Evolutionary conservation across 2,888 invertebrate genomes (phyloP).

Genomic region (Pristionchus exspectatus): DNA sequence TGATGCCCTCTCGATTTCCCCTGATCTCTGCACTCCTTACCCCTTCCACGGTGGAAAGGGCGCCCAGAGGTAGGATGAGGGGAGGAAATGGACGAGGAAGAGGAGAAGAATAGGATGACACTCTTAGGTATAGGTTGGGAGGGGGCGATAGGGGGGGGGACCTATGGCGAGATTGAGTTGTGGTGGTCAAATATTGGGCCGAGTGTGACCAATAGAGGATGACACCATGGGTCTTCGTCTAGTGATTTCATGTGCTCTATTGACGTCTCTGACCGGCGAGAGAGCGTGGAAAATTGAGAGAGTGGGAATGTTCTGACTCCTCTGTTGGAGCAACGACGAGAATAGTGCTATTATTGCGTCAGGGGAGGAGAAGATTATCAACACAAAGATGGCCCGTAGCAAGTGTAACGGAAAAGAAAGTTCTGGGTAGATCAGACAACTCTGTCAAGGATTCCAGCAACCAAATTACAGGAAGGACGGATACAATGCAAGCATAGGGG

Average conservation of each 20-base stretch:
- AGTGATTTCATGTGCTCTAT: no score
- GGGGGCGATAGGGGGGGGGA: neutral
- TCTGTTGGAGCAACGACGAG: neutral
- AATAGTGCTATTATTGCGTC: neutral
- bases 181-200: slow-evolving; percentile 34
- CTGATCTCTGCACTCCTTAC: neutral
- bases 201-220: neutral
- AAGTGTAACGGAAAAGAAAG: no score
- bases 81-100: neutral
- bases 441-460: no score
- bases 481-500: no score
- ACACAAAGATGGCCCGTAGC: no score
- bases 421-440: no score
- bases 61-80: neutral
- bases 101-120: slow-evolving; percentile 7
- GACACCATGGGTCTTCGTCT: neutral
- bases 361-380: neutral
- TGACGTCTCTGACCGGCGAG: no score
- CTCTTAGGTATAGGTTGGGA: neutral
- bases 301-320: neutral
- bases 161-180: neutral
- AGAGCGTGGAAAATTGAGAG: no score
- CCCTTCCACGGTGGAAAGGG: neutral
- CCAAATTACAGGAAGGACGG: no score
- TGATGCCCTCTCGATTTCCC: neutral